A percentile compares a stretch with the other conserved stretches of the same genome.
phyloP scores from a whole-genome alignment of 2,113 vertebrate genomes.

The Scomber scombrus region DNA sequence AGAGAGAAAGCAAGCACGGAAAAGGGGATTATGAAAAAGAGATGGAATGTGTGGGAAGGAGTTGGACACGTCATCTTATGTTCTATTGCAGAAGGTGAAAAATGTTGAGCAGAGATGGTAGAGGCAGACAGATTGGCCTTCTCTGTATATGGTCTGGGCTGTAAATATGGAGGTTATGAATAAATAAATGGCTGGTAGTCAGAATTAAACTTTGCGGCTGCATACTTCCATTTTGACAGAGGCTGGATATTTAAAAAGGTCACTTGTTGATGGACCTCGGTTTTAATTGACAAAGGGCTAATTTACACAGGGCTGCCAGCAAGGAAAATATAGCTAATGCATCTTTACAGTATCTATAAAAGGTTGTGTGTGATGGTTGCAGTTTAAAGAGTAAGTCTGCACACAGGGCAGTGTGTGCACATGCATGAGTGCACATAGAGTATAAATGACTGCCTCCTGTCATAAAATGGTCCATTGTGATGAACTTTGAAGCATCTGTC shows the following conservation, averaged over 20 bases:
- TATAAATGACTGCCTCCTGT: slow-evolving; percentile 30
- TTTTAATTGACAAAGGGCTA: slow-evolving; percentile 44
- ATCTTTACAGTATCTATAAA: slow-evolving; percentile 25
- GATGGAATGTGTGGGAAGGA: slow-evolving; percentile 57
- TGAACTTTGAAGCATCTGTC: slow-evolving; percentile 68
- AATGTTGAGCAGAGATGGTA: slow-evolving; percentile 54
- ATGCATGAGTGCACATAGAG: neutral
- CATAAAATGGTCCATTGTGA: slow-evolving; percentile 39
- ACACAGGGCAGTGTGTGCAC: neutral
- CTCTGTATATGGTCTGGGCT: slow-evolving; percentile 29
- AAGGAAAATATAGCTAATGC: slow-evolving; percentile 28
- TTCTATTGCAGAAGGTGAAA: slow-evolving; percentile 63
- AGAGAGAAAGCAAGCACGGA: slow-evolving; percentile 33
- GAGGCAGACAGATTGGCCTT: slow-evolving; percentile 52
- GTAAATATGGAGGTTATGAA: slow-evolving; percentile 70
- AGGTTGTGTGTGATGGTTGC: slow-evolving; percentile 17
- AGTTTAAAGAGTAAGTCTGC: neutral
- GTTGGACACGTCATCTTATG: slow-evolving; percentile 53
- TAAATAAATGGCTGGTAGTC: slow-evolving; percentile 63
- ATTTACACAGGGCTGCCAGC: slow-evolving; percentile 34
- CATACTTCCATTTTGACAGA: slow-evolving; percentile 55
- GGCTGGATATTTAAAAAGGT: slow-evolving; percentile 64
- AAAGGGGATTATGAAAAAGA: slow-evolving; percentile 55
- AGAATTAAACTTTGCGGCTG: slow-evolving; percentile 60
- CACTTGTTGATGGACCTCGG: slow-evolving; percentile 54